Base-by-base conservation (phyloP, 2,113 vertebrate genomes). In the Megaceryle torquata region DNA sequence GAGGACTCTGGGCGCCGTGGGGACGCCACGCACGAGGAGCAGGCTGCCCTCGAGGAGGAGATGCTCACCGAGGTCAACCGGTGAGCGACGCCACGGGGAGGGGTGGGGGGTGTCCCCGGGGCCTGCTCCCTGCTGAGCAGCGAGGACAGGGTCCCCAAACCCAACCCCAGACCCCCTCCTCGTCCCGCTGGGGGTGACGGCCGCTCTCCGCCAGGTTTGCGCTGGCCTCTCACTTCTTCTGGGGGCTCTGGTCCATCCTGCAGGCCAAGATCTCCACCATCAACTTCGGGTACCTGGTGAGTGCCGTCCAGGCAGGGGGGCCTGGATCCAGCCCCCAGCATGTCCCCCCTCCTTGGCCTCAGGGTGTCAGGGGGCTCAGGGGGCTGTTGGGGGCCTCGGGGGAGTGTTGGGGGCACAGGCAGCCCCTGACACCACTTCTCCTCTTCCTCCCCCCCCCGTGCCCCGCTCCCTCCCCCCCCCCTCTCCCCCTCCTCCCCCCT, bases 231-330 rank as follows among this genome's bases (percentile, higher is more conserved):
- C 99, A 99, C 94, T 99, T 99, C 94, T 98, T 99, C 77, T 99
- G 99, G 99, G 99, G 99, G 13, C 96, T 99, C 57, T 99, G 99
- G 99, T 99, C 99, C 88, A 98, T 99, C 75, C 97, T 99, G 91
- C 99, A 99, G 97, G 99, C 99, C 3, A 99, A 98, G 92, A 97
- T 99, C 96, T 99, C 99, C 67, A 99, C 98, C 82, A 99, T 99
- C 43, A 97, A 99, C 96, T 99, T 99, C 83, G 99, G 99, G 82
- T 99, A 99, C 94, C 97, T 99, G 99, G 99, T 99, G 94, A 98
- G 98, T 77, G 3, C 25, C 37, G 37, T n/a, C 37, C 24, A 4
- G 22, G n/a, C n/a, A 13, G 14, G 60, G 60, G 60, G 35, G 53
- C 4, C 11, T 35, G n/a, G 20, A 60, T 13, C n/a, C 19, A 9